These are phyloP conservation scores for Megalonaias nervosa DNA, from an alignment of 1,140 invertebrate species.

Conservation along the genomic window DNA sequence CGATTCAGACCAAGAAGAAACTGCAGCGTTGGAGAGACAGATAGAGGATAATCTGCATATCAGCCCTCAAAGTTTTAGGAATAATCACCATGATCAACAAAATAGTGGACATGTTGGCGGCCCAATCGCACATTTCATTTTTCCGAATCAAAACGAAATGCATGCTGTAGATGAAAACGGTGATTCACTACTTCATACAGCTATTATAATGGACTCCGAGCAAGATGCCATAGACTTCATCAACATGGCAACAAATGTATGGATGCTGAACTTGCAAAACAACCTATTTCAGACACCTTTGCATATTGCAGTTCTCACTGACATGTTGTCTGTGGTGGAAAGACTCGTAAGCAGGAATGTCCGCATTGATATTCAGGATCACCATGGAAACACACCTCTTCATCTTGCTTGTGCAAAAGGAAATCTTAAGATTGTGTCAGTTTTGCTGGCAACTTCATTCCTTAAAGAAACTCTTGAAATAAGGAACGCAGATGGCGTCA, in stretches of 20 bases:
- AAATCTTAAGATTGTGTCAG: slow-evolving; percentile 77
- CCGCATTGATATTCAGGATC: slow-evolving; percentile 46
- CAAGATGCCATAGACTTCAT: slow-evolving; percentile 15
- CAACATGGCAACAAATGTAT: neutral
- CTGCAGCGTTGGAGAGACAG: too few relatives aligned
- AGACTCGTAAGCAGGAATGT: slow-evolving; percentile 80
- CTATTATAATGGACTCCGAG: slow-evolving; percentile 12
- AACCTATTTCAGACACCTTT: slow-evolving; percentile 75
- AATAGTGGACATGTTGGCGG: too few relatives aligned
- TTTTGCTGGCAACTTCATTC: slow-evolving; percentile 15
- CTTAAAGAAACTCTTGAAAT: slow-evolving; percentile 74
- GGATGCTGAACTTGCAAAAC: slow-evolving; percentile 30
- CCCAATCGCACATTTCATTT: too few relatives aligned
- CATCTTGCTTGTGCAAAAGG: slow-evolving; percentile 86
- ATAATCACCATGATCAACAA: too few relatives aligned
- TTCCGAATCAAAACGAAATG: too few relatives aligned
- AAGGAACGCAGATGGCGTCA: slow-evolving; percentile 85
- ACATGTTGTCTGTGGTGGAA: slow-evolving; percentile 77
- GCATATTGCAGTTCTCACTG: slow-evolving; percentile 81
- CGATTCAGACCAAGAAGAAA: too few relatives aligned
- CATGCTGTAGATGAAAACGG: too few relatives aligned
- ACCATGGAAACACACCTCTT: slow-evolving; percentile 77
- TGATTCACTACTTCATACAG: slow-evolving; percentile 12
- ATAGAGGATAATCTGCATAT: too few relatives aligned
- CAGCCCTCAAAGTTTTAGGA: too few relatives aligned